Percentiles rank a stretch among this genome's conserved stretches.
Conservation (phyloP, 2,797 vertebrate genomes). For the Euthynnus affinis region DNA sequence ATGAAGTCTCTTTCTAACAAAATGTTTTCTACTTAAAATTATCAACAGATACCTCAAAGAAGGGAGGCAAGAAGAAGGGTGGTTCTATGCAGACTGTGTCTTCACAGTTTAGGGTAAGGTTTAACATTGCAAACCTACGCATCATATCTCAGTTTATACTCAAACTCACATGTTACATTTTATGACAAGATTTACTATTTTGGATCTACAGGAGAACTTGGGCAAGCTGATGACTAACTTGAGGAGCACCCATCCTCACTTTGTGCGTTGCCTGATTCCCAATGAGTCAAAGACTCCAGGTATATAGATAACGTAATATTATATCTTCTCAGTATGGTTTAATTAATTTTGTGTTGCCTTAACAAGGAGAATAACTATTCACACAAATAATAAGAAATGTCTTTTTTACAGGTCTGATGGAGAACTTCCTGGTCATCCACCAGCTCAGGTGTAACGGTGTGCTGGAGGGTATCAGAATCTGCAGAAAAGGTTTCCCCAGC, state of each 20-base stretch:
- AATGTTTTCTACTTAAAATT: neutral
- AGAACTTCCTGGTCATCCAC: conserved; percentile 92
- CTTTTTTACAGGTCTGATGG: conserved; percentile 87
- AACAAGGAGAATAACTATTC: neutral
- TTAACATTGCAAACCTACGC: neutral
- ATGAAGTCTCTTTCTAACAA: neutral
- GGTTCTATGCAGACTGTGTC: conserved; percentile 95
- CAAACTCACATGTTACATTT: neutral
- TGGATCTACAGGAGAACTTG: conserved; percentile 89
- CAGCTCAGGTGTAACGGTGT: conserved; percentile 94
- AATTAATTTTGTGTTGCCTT: neutral
- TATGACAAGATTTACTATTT: neutral
- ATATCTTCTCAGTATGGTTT: neutral
- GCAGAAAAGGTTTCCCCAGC: conserved; percentile 91
- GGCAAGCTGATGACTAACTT: conserved; percentile 93
- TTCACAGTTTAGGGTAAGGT: conserved; percentile 89
- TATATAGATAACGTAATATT: conserved; percentile 55
- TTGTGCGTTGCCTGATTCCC: conserved; percentile 93
- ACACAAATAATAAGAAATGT: neutral
- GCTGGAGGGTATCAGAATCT: conserved; percentile 92
- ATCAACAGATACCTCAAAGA: conserved; percentile 77
- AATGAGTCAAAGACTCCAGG: conserved; percentile 95
- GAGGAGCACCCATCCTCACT: conserved; percentile 91
- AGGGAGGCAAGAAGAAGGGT: conserved; percentile 92
- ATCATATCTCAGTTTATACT: neutral